Evolutionary conservation across 2,113 vertebrate species (phyloP), one percentile per base, ranked within the genome.

Genomic region (Dipodomys merriami): DNA sequence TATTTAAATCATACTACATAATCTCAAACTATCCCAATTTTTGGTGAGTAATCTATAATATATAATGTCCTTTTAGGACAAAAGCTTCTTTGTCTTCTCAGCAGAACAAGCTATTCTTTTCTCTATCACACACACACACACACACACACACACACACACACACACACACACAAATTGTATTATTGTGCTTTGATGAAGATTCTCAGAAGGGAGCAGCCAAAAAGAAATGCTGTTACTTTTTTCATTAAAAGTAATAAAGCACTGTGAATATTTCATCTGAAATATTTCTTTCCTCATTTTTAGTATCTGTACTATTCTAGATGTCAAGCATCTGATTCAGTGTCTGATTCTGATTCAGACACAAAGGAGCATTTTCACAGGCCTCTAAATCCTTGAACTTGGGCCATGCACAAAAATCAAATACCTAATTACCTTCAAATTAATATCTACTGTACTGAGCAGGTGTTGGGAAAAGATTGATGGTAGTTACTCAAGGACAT

Each of bases 231-330:
- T 88, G n/a, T 29, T 74, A 78, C 53, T 68, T 76, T 90, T 96
- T 96, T 92, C 93, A 85, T 81, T 96, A 86, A 94, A 94, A 96
- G 94, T 81, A 83, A 67, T 91, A 87, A 83, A 94, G 49, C 10
- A 69, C 64, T 33, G 77, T 78, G 15, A 90, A 20, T 62, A 94
- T 92, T 96, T 94, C 80, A 76, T 25, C 64, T 80, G 57, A 91
- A 65, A 92, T 90, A 65, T 35, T 22, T 49, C 81, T 76, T 29
- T 23, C 60, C 44, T 15, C 84, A 67, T 86, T 95, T 83, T 79
- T 78, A 90, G 77, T 83, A 92, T 84, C 74, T 68, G 3, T 15
- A 64, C 22, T 90, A 60, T 67, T 89, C 83, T 84, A 80, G 79
- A 84, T 90, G 84, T 68, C 27, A 68, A 69, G 10, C 74, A 71